Base-by-base conservation (phyloP, 30 jellyfish, hydroid and myxozoan species). In the Aurelia coerulea region DNA sequence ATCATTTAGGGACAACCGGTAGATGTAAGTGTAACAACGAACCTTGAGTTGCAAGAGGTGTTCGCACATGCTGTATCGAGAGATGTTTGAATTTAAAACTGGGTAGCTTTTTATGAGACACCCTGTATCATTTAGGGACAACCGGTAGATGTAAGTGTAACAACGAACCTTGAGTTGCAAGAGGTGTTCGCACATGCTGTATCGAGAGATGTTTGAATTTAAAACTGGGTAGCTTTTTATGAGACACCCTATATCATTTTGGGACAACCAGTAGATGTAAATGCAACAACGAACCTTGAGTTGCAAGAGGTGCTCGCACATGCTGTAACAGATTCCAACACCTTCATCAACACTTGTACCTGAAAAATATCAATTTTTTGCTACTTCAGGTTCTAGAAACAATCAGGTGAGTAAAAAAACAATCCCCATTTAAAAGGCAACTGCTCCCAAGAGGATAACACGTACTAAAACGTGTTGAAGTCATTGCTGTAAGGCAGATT, bases 261-360 rank as follows among this genome's bases (percentile, higher is more conserved):
- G 16, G 16, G 65, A 53, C 12, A 53, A 16, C 15, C 15, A 9
- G 16, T 16, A 16, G 15, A 53, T 23, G 29, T 23, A 23, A 23
- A 23, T 23, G 31, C 14, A 10, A 62, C 5, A 18, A 37, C 50
- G 3, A 29, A 92, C 98, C 97, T 92, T 92, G 59, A 62, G 68
- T 53, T 84, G 87, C 74, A 92, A 46, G n/a, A 92, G 88, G 62
- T 87, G 68, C 68, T 92, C 98, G 60, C 97, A 86, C 37, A 92
- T 90, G 71, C 98, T 92, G 85, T 80, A 87, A 34, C 96, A 80
- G 2, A 92, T 87, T 11, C 98, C 98, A 33, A 92, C 53, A 0
- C 98, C 98, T 81, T 92, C 97, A 12, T 86, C 97, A 9, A 92
- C 87, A 59, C 98, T 83, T 60, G 98, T 92, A 13, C 98, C 98